Conservation (phyloP, 2,888 invertebrate genomes). For the Psylliodes chrysocephalus region DNA sequence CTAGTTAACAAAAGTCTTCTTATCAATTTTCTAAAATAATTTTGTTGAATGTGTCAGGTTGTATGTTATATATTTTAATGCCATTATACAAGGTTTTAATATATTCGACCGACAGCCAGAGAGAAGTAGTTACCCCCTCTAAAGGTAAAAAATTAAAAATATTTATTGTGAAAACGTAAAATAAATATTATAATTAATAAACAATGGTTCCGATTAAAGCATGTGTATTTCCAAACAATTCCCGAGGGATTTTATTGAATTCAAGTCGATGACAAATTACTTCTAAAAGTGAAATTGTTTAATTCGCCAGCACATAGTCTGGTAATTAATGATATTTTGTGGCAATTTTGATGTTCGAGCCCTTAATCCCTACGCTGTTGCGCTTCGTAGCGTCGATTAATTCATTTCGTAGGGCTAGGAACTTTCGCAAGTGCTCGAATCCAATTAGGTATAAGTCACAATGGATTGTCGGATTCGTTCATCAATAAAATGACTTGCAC, state of each 20-base stretch:
- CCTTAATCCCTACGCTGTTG: slow-evolving; percentile 48
- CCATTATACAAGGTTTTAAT: too few relatives aligned
- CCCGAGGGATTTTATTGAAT: slow-evolving; percentile 34
- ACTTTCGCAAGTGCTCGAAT: slow-evolving; percentile 56
- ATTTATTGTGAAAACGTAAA: background rate
- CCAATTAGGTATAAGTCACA: slow-evolving; percentile 63
- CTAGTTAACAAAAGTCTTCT: too few relatives aligned
- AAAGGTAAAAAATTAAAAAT: too few relatives aligned
- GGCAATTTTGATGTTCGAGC: slow-evolving; percentile 58
- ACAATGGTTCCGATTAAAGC: slow-evolving; percentile 3
- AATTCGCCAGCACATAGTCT: slow-evolving; percentile 42
- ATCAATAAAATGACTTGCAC: slow-evolving; percentile 49
- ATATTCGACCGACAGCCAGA: too few relatives aligned
- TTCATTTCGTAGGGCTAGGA: slow-evolving; percentile 56
- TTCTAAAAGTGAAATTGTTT: slow-evolving; percentile 45
- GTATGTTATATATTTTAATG: too few relatives aligned
- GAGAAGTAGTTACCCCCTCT: too few relatives aligned
- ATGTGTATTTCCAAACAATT: slow-evolving; percentile 28
- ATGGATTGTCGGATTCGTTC: slow-evolving; percentile 49
- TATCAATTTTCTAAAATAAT: too few relatives aligned
- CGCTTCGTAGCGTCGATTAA: slow-evolving; percentile 58
- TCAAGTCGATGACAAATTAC: slow-evolving; percentile 44
- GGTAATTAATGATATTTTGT: slow-evolving; percentile 60
- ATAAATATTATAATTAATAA: slow-evolving; percentile 29
- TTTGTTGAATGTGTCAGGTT: too few relatives aligned